Evolutionary conservation across 92 coral and sea anemone species (phyloP).

Genomic region (Porites lobata): DNA sequence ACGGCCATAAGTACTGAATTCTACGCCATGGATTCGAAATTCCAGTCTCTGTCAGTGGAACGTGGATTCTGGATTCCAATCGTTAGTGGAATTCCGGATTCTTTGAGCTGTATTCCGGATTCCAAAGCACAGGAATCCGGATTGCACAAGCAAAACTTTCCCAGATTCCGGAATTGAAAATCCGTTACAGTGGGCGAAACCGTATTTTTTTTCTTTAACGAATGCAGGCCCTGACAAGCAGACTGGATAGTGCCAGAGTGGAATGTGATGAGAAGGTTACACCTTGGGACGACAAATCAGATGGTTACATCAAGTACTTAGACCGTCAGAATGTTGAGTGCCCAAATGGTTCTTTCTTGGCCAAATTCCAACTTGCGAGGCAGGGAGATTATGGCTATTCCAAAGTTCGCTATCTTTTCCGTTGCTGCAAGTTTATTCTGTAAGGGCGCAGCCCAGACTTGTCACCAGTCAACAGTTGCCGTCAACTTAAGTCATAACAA

Average conservation of each 20-base stretch:
- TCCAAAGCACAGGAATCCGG: no score
- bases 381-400: background rate
- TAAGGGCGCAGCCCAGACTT: background rate
- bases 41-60: no score
- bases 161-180: no score
- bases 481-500: no score
- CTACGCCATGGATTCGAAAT: no score
- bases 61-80: no score
- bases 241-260: background rate
- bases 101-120: no score
- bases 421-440: constrained; percentile 7
- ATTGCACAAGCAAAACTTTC: no score
- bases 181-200: no score
- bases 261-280: background rate
- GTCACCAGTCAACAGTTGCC: no score
- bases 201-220: background rate
- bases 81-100: no score
- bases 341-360: constrained; percentile 21
- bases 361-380: constrained; percentile 5
- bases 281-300: background rate
- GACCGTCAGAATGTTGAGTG: constrained; percentile 16
- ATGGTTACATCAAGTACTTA: background rate
- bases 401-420: constrained; percentile 1
- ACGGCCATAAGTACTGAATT: no score
- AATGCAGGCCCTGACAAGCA: background rate